Conservation (phyloP, 2,113 vertebrate genomes). For the Amphilophus citrinellus region DNA sequence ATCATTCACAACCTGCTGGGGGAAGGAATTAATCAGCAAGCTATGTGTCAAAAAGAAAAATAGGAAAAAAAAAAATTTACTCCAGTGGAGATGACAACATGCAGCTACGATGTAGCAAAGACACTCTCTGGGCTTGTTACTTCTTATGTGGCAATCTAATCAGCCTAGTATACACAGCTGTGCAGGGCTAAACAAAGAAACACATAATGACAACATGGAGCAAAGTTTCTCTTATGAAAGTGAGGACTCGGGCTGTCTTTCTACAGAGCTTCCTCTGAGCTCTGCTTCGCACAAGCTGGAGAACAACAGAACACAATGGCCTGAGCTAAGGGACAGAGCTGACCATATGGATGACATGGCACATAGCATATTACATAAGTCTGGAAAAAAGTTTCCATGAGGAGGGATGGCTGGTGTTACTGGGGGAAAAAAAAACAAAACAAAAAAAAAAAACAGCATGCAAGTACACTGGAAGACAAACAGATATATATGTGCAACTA, state of each 20-base stretch:
- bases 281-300: neutral
- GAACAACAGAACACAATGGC: neutral
- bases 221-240: conserved; percentile 14
- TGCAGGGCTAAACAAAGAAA: conserved; percentile 40
- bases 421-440: neutral
- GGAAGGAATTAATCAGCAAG: conserved; percentile 44
- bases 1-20: conserved; percentile 43
- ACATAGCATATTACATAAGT: neutral
- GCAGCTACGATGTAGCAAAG: conserved; percentile 14
- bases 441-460: neutral
- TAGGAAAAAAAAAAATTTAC: neutral
- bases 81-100: conserved; percentile 28
- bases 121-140: conserved; percentile 11
- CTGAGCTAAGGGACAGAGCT: neutral
- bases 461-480: neutral
- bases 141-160: neutral
- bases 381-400: neutral
- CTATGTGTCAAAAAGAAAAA: conserved; percentile 15
- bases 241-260: neutral
- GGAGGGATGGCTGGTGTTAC: neutral
- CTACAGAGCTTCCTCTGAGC: neutral
- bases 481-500: neutral
- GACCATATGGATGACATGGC: conserved; percentile 33
- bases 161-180: conserved; percentile 53
- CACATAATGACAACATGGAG: conserved; percentile 21